These are phyloP conservation scores for Drosophila trapezifrons DNA, from an alignment of 1,140 invertebrate genomes.

Conservation along the genomic window DNA sequence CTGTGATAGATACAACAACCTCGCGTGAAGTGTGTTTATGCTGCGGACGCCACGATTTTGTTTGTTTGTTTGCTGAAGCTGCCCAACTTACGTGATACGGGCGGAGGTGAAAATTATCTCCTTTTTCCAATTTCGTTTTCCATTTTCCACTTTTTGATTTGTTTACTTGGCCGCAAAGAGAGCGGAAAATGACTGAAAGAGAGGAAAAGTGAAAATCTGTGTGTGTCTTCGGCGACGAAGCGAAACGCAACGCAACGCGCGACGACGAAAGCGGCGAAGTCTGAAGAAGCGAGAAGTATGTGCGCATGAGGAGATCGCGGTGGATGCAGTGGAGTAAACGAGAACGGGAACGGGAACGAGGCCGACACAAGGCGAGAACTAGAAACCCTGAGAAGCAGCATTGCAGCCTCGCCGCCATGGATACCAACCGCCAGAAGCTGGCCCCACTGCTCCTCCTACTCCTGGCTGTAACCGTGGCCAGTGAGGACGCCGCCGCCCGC, in stretches of 20 bases:
- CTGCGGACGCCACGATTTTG: constrained; percentile 8
- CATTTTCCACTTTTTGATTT: constrained; percentile 22
- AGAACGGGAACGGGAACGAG: constrained; percentile 5
- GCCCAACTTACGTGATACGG: constrained; percentile 21
- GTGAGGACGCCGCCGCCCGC: background rate
- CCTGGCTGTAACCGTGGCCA: background rate
- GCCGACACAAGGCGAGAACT: background rate
- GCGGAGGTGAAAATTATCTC: constrained; percentile 14
- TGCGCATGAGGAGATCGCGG: constrained; percentile 9
- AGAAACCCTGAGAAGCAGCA: constrained; percentile 10
- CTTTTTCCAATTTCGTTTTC: constrained; percentile 2
- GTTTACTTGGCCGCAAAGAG: constrained; percentile 21
- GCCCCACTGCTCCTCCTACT: background rate
- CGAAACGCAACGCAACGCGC: constrained; percentile 22
- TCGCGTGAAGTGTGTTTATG: constrained; percentile 3
- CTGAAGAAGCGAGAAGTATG: background rate
- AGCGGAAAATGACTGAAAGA: constrained; percentile 19
- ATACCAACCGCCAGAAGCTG: background rate
- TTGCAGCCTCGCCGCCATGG: background rate
- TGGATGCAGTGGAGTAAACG: constrained; percentile 24
- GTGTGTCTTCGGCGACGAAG: constrained; percentile 19
- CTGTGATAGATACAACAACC: background rate
- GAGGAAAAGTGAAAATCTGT: constrained; percentile 41
- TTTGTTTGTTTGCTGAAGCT: constrained; percentile 4
- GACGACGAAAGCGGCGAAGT: constrained; percentile 1